A percentile compares a stretch with the other conserved stretches of the same genome.
phyloP scores from a whole-genome alignment of 2,113 vertebrate species.

The Acrocephalus arundinaceus region DNA sequence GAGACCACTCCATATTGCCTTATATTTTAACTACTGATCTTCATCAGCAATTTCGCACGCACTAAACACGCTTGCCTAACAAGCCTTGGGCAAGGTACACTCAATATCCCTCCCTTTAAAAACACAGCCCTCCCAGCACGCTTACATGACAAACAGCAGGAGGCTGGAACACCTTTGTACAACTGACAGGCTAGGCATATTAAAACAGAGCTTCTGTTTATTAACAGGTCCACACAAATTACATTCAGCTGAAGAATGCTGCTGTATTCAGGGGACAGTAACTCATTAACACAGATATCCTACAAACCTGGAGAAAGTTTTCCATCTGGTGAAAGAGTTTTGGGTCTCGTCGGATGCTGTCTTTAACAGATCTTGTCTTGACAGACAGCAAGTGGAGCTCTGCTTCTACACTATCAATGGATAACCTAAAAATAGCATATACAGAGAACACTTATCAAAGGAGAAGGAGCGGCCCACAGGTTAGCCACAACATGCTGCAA shows the following conservation, averaged over 20 bases:
- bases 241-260: background rate
- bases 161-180: background rate
- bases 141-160: background rate
- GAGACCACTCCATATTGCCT: background rate
- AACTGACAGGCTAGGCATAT: background rate
- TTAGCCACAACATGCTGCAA: background rate
- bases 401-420: constrained; percentile 87
- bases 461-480: background rate
- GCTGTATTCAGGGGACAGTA: background rate
- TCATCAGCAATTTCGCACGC: background rate
- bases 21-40: background rate
- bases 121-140: constrained; percentile 22
- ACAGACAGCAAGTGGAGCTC: constrained; percentile 86
- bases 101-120: constrained; percentile 24
- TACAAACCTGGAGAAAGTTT: constrained; percentile 89
- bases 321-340: constrained; percentile 88
- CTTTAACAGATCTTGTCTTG: constrained; percentile 84
- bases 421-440: constrained; percentile 79
- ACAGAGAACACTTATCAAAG: background rate
- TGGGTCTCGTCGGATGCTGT: constrained; percentile 83
- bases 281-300: background rate
- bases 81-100: constrained; percentile 4
- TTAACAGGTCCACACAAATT: background rate
- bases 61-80: background rate
- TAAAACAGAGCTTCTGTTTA: background rate